Evolutionary conservation across 2,888 invertebrate species (phyloP), one percentile per base, ranked within the genome.

Genomic region (Drosophila flavopinicola): DNA sequence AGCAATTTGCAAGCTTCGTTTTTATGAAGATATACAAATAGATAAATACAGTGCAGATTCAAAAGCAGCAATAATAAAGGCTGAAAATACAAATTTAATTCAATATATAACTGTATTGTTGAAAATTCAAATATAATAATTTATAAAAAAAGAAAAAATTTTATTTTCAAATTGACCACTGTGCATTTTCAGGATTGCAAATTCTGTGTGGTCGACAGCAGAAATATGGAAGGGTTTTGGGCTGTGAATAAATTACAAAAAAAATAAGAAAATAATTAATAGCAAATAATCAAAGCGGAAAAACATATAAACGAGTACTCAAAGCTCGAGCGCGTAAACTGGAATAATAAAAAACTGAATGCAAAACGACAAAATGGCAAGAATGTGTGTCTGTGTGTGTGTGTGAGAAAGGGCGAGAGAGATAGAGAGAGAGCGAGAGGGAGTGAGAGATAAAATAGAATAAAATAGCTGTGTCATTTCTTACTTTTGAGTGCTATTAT

Each of bases 381-480:
- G 11, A 6, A 1, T 3, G 10, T 25, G 15, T 13, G 32, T 23
- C 47, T 9, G 11, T 6, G 10, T 38, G 29, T 33, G 6, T 20
- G 6, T n/a, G 15, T 15, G 17, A 17, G 1, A 23, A 37, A 24
- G 20, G 7, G 35, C 10, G 35, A 25, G 15, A 17, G 23, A 20
- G 49, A 10, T 4, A 17, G 23, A 17, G 35, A 24, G 13, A 5
- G 9, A 13, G 17, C 9, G 13, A 24, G 33, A 1, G 27, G 11
- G 11, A 39, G 17, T 29, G 37, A 23, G 33, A 41, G 32, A 53
- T 58, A 45, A 54, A 59, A 75, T 56, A 76, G 60, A 61, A 86
- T 61, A 86, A 84, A 86, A 86, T 63, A 67, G 80, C 80, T 86
- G 82, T 82, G 80, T 82, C 80, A 82, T 69, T 86, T 75, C 78